Percentiles rank a stretch among this genome's conserved stretches.
Conservation (phyloP, 2,797 vertebrate genomes). For the Amblyopsis hoosieri region DNA sequence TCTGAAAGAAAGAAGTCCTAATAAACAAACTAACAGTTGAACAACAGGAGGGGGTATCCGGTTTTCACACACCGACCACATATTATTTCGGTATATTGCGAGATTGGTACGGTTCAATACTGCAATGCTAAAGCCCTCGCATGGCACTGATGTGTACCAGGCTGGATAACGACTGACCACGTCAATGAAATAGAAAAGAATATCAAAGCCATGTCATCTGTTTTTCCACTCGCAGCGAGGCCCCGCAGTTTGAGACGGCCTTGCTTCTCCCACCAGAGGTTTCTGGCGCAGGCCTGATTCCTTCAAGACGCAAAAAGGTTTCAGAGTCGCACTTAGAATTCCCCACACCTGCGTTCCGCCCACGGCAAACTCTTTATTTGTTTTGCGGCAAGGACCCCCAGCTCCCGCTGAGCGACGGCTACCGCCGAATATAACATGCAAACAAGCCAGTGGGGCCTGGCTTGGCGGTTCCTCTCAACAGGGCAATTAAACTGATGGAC, state of each 20-base stretch:
- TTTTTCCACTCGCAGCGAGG: conserved; percentile 61
- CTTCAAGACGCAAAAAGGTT: conserved; percentile 46
- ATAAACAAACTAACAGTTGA: conserved; percentile 20
- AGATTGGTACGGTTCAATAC: conserved; percentile 41
- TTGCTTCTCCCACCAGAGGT: conserved; percentile 64
- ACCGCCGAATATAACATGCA: conserved; percentile 53
- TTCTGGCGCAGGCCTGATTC: conserved; percentile 51
- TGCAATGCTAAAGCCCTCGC: conserved; percentile 41
- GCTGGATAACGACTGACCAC: conserved; percentile 68
- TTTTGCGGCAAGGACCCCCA: conserved; percentile 54
- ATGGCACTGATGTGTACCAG: conserved; percentile 63
- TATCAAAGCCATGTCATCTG: conserved; percentile 58
- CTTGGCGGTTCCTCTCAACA: conserved; percentile 22
- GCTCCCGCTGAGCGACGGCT: conserved; percentile 60
- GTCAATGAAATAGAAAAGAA: conserved; percentile 60
- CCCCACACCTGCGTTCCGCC: conserved; percentile 66
- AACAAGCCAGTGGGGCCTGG: conserved; percentile 42
- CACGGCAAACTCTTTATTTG: conserved; percentile 62
- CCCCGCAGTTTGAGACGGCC: conserved; percentile 41
- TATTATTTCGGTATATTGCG: conserved; percentile 33
- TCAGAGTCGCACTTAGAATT: conserved; percentile 55
- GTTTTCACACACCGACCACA: conserved; percentile 41
- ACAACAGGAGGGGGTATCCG: neutral
- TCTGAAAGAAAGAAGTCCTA: conserved; percentile 41
- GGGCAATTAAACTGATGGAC: conserved; percentile 3